These are phyloP conservation scores for Bagarius yarrelli DNA, from an alignment of 2,113 vertebrate genomes.

Conservation along the genomic window DNA sequence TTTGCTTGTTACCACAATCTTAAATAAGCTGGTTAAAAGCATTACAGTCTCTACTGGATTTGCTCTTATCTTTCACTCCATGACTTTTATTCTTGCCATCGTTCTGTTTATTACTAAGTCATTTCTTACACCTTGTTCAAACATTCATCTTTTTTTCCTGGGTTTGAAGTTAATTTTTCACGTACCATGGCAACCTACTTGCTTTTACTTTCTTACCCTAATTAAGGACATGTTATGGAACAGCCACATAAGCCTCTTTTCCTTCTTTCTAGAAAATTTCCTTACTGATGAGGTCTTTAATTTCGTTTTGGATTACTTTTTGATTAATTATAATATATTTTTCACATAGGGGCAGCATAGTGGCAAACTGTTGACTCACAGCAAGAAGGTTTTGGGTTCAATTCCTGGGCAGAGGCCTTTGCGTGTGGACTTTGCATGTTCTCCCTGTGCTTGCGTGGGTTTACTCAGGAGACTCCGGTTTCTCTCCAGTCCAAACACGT, in stretches of 20 bases:
- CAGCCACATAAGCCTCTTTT: constrained; percentile 33
- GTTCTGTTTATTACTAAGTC: constrained; percentile 32
- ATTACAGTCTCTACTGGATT: neutral
- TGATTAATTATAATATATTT: neutral
- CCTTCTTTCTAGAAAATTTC: constrained; percentile 31
- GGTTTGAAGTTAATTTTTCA: constrained; percentile 46
- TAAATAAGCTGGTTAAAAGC: neutral
- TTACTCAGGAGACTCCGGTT: too few relatives aligned
- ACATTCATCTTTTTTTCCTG: constrained; percentile 52
- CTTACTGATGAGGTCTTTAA: too few relatives aligned
- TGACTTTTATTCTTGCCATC: neutral
- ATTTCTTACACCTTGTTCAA: constrained; percentile 51
- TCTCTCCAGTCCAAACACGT: too few relatives aligned
- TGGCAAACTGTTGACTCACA: too few relatives aligned
- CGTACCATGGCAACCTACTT: constrained; percentile 40
- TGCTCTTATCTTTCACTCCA: neutral
- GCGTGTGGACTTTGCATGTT: too few relatives aligned
- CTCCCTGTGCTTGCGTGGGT: too few relatives aligned
- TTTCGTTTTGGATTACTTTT: too few relatives aligned
- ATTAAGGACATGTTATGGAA: constrained; percentile 50
- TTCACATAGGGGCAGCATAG: too few relatives aligned
- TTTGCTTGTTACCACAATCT: neutral
- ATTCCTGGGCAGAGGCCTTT: too few relatives aligned
- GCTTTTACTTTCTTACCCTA: constrained; percentile 40
- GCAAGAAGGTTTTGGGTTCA: too few relatives aligned